Evolutionary conservation across 2,888 invertebrate genomes (phyloP).

Genomic region (Gymnoscelis rufifasciata): DNA sequence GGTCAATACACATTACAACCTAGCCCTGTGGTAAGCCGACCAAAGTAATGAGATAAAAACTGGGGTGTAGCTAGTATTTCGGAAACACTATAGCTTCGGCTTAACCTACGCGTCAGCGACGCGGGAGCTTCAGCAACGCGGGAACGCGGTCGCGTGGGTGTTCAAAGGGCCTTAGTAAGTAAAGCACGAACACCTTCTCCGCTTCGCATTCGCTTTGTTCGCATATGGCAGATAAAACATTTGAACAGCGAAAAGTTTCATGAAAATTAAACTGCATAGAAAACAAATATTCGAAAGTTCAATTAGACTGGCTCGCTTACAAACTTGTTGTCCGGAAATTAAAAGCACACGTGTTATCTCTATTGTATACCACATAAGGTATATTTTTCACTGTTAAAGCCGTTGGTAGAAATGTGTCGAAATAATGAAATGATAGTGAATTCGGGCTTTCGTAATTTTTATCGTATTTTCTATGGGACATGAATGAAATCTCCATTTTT

Average conservation of each 20-base stretch:
- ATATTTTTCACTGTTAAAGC: not conserved
- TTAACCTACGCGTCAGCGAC: too few relatives aligned
- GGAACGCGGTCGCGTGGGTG: too few relatives aligned
- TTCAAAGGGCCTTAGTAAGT: too few relatives aligned
- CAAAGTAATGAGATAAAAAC: too few relatives aligned
- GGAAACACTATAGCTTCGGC: too few relatives aligned
- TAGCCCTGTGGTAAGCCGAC: too few relatives aligned
- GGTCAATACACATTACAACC: too few relatives aligned
- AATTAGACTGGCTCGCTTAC: conserved; percentile 21
- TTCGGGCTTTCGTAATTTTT: conserved; percentile 33
- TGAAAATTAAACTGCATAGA: conserved; percentile 12
- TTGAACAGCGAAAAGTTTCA: conserved; percentile 8
- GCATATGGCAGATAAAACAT: not conserved
- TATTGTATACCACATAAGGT: not conserved
- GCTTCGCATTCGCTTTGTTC: too few relatives aligned
- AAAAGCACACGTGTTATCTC: not conserved
- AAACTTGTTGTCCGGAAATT: conserved; percentile 14
- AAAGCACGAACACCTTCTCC: too few relatives aligned
- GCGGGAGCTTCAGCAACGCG: too few relatives aligned
- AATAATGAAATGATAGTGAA: conserved; percentile 24
- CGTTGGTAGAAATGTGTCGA: conserved; percentile 4
- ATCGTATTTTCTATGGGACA: conserved; percentile 45
- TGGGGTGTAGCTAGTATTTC: too few relatives aligned
- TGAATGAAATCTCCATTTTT: conserved; percentile 41
- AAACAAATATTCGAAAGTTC: conserved; percentile 15